Evolutionary conservation across 2,113 vertebrate genomes (phyloP), one percentile per base, ranked within the genome.

Genomic region (Nibea coibor): DNA sequence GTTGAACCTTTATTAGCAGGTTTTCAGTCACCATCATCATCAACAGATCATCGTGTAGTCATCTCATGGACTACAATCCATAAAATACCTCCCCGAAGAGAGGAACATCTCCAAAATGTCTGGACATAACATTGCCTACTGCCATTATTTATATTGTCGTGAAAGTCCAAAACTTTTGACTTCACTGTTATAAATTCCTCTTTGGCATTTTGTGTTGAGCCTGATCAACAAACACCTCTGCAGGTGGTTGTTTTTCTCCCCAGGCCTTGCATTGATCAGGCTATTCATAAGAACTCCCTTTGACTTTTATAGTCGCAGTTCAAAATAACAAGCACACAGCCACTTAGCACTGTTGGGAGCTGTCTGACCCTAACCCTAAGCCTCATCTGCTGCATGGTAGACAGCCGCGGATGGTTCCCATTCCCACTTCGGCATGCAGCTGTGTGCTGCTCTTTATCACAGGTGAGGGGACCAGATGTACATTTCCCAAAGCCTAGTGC

Each of bases 1-100:
- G 63, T 26, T 78, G 2, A 78, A 77, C 59, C 53, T 71, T 80
- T 39, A 63, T 35, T 45, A 83, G 75, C 5, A 64, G 58, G 54
- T 54, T 68, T 69, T 65, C 51, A 35, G 50, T 69, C 57, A 74
- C 8, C 51, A 78, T 8, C 31, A 31, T 31, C 31, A 31, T 39
- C 35, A 39, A 9, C 35, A 39, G 35, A 74, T 11, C 45, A 78
- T 5, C 70, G 28, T 81, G 51, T 82, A 59, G 53, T 75, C 58
- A 75, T 58, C 63, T 17, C 19, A 24, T 56, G 2, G n/a, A 42
- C 54, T 72, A 28, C 22, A 10, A 45, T 45, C 58, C 47, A 53
- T 65, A 59, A 53, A 47, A 70, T 51, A 58, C 11, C 43, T 75
- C 42, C 14, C 58, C 10, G 19, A 19, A 17, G 24, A 75, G 4